Evolutionary conservation across 2,113 vertebrate species (phyloP), one percentile per base, ranked within the genome.

Genomic region (Stomatorhinus ivindoensis): DNA sequence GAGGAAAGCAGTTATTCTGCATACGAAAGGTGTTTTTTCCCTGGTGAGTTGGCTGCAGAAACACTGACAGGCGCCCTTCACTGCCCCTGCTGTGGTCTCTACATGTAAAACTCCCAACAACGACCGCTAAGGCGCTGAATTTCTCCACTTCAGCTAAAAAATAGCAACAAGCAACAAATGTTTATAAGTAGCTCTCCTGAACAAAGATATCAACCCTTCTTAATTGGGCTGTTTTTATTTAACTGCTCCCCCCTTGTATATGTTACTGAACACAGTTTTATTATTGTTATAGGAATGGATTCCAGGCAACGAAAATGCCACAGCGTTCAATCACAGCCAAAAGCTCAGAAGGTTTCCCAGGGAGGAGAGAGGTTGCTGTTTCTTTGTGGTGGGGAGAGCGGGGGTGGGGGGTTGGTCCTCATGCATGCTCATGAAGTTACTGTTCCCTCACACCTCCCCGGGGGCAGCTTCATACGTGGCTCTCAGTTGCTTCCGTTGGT

Each of bases 241-340:
- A 39, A 27, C 61, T 65, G 61, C 61, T 39, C 15, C 15, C 27
- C 13, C 31, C 69, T 76, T 13, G 15, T 48, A 84, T 11, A 95
- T 95, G 95, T 96, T 96, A 95, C 93, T 90, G 94, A 96, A 93
- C 94, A 96, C 95, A 96, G 96, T 94, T 93, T 92, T 92, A 69
- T 94, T 95, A 96, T 96, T 96, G 96, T 96, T 96, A 96, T 94
- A 95, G 95, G 95, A 96, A 95, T 95, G 94, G 93, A 95, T 96
- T 92, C 95, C 86, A 87, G 50, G 50, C 47, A 93, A 93, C 94
- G 94, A 92, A 93, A 95, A 94, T 95, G 94, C 95, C 94, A 94
- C 95, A 94, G 94, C 94, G 94, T 94, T 93, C 94, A 92, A 93
- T 94, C 94, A 93, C 93, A 93, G 95, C 93, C 93, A 93, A 94